Conservation (phyloP, 35 echinoderm and acorn worm species). For the Amphiura filiformis region DNA sequence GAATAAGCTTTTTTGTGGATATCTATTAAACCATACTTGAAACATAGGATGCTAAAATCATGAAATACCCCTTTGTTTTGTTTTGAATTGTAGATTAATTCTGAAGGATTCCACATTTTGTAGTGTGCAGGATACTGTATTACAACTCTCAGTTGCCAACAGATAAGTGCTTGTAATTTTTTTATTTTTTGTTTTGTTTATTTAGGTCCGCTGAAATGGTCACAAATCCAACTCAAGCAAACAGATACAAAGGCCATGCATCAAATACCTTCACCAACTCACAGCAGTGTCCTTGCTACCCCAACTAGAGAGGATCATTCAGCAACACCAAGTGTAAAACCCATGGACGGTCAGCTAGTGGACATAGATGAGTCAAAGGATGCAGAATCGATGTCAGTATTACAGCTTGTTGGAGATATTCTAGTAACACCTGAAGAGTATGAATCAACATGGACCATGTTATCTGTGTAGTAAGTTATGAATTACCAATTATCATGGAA, state of each 20-base stretch:
- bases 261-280: not conserved
- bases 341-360: not conserved
- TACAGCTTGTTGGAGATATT: not conserved
- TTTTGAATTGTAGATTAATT: no score
- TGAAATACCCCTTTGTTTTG: no score
- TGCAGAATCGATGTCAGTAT: not conserved
- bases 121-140: no score
- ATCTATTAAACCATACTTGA: no score
- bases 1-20: no score
- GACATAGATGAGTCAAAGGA: slow-evolving; percentile 10
- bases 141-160: no score
- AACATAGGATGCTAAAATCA: no score
- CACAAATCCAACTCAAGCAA: not conserved
- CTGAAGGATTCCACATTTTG: no score
- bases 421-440: slow-evolving; percentile 37
- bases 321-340: not conserved
- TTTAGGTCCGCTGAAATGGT: not conserved
- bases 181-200: not conserved
- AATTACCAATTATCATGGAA: no score
- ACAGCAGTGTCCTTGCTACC: not conserved
- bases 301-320: not conserved
- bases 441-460: slow-evolving; percentile 53
- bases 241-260: not conserved
- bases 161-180: no score
- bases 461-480: slow-evolving; percentile 29